A percentile compares a stretch with the other conserved stretches of the same genome.
Conservation (phyloP, 2,888 invertebrate species). For the Andrena praecox region DNA sequence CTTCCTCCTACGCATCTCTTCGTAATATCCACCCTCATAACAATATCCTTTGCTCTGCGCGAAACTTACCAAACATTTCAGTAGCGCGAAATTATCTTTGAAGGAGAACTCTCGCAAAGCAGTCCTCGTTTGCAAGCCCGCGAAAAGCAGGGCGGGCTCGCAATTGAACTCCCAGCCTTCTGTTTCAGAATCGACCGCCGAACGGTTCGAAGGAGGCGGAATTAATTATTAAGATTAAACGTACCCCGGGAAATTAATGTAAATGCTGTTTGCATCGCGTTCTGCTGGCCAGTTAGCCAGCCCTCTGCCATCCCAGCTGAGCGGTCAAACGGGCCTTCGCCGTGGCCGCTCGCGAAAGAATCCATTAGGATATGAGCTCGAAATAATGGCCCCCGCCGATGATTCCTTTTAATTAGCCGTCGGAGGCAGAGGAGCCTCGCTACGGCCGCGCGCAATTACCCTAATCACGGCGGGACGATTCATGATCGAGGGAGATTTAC, state of each 20-base stretch:
- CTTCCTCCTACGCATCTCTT: too few relatives aligned
- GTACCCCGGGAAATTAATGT: slow-evolving; percentile 1
- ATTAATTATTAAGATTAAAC: not conserved
- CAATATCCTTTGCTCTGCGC: too few relatives aligned
- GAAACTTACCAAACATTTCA: too few relatives aligned
- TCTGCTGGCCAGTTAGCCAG: slow-evolving; percentile 7
- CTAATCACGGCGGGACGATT: slow-evolving; percentile 61
- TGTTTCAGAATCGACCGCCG: not conserved
- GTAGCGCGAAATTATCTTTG: too few relatives aligned
- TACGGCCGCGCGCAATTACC: slow-evolving; percentile 53
- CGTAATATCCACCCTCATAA: too few relatives aligned
- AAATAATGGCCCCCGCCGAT: slow-evolving; percentile 35
- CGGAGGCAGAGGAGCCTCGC: not conserved
- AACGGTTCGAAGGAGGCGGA: not conserved
- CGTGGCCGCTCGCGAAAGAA: slow-evolving; percentile 30
- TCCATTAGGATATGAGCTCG: slow-evolving; percentile 64
- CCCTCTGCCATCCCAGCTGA: not conserved
- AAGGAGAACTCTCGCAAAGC: too few relatives aligned
- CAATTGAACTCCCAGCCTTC: not conserved
- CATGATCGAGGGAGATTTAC: slow-evolving; percentile 33
- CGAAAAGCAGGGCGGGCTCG: not conserved
- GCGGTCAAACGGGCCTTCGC: slow-evolving; percentile 21
- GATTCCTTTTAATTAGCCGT: slow-evolving; percentile 64
- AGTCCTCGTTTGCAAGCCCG: not conserved
- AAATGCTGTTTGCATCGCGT: slow-evolving; percentile 20